Evolutionary conservation across 2,797 vertebrate species (phyloP), one percentile per base, ranked within the genome.

Genomic region (Meriones psammophilus): DNA sequence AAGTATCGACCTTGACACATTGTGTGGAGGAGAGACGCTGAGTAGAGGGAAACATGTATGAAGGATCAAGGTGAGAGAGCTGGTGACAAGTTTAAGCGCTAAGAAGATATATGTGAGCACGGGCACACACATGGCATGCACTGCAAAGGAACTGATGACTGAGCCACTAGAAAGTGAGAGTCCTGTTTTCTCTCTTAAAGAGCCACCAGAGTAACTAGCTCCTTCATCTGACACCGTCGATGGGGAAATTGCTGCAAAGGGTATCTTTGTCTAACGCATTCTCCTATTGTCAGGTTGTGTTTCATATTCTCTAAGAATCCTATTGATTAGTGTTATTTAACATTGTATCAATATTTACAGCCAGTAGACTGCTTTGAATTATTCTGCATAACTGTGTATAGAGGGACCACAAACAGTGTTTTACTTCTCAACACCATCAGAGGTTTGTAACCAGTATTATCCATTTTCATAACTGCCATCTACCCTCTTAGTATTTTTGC

Each of bases 341-440:
- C 56, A 79, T 62, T 92, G 7, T 74, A 58, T 80, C 58, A 85
- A 86, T 7, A 56, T 84, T 87, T 58, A 33, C 28, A 3, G 14
- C 60, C 85, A 76, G 10, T 74, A 36, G 91, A 90, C 81, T 26
- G 50, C 50, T 84, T 96, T 84, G 78, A 85, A 91, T 90, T 8
- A 81, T 46, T 88, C 13, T 36, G 64, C 89, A 22, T 54, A 13
- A 88, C 93, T 90, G 46, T 58, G 30, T 22, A 80, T 68, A 77
- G 76, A 68, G 90, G 78, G 2, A 88, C 9, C 3, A 12, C 46
- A 56, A 66, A 81, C 42, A 91, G 20, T 46, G 90, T 94, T 92
- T 96, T 90, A 73, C 39, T 92, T 92, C 84, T 89, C 54, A 69
- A 74, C 64, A 20, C 66, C 66, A 66, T 88, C 33, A 66, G 60